Percentiles rank a stretch among this genome's conserved stretches.
These are phyloP conservation scores for Pomatostomus ruficeps DNA, from an alignment of 2,113 vertebrate genomes.

Conservation along the genomic window DNA sequence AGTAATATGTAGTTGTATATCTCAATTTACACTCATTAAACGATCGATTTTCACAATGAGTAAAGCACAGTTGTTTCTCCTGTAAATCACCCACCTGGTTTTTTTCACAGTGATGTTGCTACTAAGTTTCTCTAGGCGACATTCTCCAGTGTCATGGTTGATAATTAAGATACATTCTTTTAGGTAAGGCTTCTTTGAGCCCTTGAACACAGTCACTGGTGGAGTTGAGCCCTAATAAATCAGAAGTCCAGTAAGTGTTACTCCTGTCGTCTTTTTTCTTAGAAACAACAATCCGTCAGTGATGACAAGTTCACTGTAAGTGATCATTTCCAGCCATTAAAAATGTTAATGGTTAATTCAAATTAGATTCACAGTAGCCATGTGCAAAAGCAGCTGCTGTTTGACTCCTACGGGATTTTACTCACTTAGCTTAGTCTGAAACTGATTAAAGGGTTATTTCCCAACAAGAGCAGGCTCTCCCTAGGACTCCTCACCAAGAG, in stretches of 20 bases:
- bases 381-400: not conserved
- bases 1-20: not conserved
- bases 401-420: not conserved
- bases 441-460: not conserved
- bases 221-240: conserved; percentile 88
- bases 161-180: conserved; percentile 98
- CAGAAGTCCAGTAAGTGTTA: conserved; percentile 40
- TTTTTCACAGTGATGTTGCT: conserved; percentile 98
- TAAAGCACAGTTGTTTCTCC: not conserved
- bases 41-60: not conserved
- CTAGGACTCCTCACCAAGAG: not conserved
- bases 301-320: not conserved
- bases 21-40: not conserved
- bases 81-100: conserved; percentile 81
- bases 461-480: not conserved
- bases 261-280: not conserved
- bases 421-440: not conserved
- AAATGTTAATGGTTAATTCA: not conserved
- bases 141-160: conserved; percentile 98
- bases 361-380: not conserved
- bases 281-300: not conserved
- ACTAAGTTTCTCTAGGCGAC: conserved; percentile 95
- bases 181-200: conserved; percentile 94
- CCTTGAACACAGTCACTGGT: conserved; percentile 96
- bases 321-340: not conserved